Percentiles rank a stretch among this genome's conserved stretches.
phyloP scores from a whole-genome alignment of 2,888 invertebrate species.

The Patella depressa region DNA sequence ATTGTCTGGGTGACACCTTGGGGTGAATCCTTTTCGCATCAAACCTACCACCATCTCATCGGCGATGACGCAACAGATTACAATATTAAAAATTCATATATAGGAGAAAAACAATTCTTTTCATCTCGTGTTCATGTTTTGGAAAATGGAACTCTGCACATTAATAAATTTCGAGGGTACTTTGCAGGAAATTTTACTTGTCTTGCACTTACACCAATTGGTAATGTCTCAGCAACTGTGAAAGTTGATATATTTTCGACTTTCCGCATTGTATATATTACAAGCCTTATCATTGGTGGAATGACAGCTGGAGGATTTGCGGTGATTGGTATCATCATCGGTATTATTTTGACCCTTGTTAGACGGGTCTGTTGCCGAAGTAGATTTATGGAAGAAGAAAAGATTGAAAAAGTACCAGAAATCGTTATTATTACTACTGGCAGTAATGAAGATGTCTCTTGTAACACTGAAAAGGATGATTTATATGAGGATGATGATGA shows the following conservation, averaged over 20 bases:
- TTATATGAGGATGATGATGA: conserved; percentile 32
- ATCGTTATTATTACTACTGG: conserved; percentile 24
- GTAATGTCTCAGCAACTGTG: conserved; percentile 43
- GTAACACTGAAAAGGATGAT: conserved; percentile 26
- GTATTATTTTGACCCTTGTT: conserved; percentile 43
- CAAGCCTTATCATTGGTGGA: conserved; percentile 50
- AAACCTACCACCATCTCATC: conserved; percentile 28
- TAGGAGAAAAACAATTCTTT: conserved; percentile 23
- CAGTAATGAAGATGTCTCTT: not conserved
- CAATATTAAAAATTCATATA: conserved; percentile 19
- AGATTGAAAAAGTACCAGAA: conserved; percentile 29
- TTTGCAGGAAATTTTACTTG: conserved; percentile 60
- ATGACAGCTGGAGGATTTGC: conserved; percentile 43
- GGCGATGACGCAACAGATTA: conserved; percentile 24
- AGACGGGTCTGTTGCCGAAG: not conserved
- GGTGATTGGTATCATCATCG: conserved; percentile 50
- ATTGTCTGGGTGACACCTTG: conserved; percentile 60
- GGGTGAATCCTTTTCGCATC: conserved; percentile 50
- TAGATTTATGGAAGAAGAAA: conserved; percentile 18
- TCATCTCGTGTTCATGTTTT: conserved; percentile 38
- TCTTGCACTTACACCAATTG: conserved; percentile 50
- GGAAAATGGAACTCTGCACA: conserved; percentile 43
- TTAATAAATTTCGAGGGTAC: conserved; percentile 51
- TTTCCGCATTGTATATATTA: conserved; percentile 36
- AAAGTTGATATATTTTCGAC: conserved; percentile 37